A percentile compares a stretch with the other conserved stretches of the same genome.
These are phyloP conservation scores for Ectemnius cavifrons DNA, from an alignment of 2,888 invertebrate genomes.

Conservation along the genomic window DNA sequence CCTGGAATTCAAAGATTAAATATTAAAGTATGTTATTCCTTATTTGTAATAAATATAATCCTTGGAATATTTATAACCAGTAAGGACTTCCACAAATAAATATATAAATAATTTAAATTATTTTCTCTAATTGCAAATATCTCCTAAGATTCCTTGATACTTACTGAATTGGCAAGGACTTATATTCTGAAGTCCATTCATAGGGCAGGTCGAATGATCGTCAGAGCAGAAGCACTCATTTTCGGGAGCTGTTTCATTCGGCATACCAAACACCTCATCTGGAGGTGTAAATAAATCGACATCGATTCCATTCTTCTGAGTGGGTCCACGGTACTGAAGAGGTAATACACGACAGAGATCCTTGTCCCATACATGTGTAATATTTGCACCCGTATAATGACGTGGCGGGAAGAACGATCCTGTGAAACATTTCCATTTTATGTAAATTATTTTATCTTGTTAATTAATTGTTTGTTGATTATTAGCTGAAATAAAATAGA, in stretches of 20 bases:
- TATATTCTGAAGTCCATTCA: constrained; percentile 89
- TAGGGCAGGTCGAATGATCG: constrained; percentile 83
- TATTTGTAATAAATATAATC: too few relatives aligned
- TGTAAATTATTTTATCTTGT: too few relatives aligned
- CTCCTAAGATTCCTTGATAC: constrained; percentile 59
- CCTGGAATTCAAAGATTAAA: constrained; percentile 78
- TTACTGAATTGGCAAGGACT: constrained; percentile 92
- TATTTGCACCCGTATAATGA: constrained; percentile 80
- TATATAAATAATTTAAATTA: too few relatives aligned
- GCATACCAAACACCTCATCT: constrained; percentile 82
- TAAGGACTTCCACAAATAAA: too few relatives aligned
- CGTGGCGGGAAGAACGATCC: constrained; percentile 93
- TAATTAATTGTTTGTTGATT: too few relatives aligned
- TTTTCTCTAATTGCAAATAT: too few relatives aligned
- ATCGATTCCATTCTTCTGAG: constrained; percentile 86
- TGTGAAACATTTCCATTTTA: constrained; percentile 40
- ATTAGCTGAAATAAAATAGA: neutral
- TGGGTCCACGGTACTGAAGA: constrained; percentile 84
- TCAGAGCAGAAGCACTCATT: constrained; percentile 87
- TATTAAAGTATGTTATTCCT: too few relatives aligned
- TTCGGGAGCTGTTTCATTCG: constrained; percentile 80
- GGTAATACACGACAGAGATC: constrained; percentile 91
- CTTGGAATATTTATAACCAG: too few relatives aligned
- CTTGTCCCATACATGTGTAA: constrained; percentile 89
- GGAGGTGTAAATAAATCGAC: constrained; percentile 87